A percentile compares a stretch with the other conserved stretches of the same genome.
phyloP scores from a whole-genome alignment of 2,113 vertebrate genomes.

The Ptilorrhoa leucosticta region DNA sequence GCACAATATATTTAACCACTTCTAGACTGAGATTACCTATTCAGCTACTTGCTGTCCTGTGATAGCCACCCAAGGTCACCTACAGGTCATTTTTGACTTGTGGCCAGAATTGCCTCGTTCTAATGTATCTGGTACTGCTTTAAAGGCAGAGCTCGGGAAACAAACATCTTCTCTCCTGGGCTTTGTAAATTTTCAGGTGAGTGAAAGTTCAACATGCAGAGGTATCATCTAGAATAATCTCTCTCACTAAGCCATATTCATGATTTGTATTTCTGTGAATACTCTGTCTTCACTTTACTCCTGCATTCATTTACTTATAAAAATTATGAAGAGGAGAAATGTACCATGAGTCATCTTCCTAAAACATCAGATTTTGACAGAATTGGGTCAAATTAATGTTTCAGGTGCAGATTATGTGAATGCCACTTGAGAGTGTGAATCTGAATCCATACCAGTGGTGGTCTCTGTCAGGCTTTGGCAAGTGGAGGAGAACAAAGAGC shows the following conservation, averaged over 20 bases:
- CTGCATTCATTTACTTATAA: background rate
- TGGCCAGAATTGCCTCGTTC: background rate
- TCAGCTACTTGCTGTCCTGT: background rate
- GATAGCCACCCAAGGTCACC: background rate
- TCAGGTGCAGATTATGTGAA: background rate
- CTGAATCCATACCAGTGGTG: background rate
- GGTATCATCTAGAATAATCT: background rate
- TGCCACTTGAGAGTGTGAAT: background rate
- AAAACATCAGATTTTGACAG: background rate
- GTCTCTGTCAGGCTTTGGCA: background rate
- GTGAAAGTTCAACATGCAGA: background rate
- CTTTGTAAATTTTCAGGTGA: background rate
- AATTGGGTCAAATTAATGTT: background rate
- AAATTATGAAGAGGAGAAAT: background rate
- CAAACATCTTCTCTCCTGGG: background rate
- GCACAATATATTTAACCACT: background rate
- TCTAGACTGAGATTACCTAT: background rate
- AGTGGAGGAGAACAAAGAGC: background rate
- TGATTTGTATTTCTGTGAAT: background rate
- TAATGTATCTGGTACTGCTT: background rate
- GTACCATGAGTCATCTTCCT: background rate
- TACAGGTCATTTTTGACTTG: background rate
- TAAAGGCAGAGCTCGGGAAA: background rate
- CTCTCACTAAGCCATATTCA: background rate
- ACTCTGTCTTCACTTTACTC: background rate